These are phyloP conservation scores for Drosophila falleni DNA, from an alignment of 2,888 invertebrate genomes.

Conservation along the genomic window DNA sequence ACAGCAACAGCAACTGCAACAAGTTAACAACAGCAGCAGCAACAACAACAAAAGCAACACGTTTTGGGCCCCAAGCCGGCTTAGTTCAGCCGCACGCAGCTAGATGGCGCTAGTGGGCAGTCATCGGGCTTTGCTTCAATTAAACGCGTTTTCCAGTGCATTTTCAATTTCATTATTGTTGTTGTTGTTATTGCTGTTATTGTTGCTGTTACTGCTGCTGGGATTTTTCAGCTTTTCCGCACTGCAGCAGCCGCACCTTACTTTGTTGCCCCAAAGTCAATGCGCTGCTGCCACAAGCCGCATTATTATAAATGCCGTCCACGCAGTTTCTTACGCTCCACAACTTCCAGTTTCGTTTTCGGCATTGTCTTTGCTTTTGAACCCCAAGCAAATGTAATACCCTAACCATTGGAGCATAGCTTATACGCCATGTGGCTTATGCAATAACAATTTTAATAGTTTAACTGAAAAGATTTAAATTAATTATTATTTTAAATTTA, in stretches of 20 bases:
- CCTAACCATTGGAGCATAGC: not conserved
- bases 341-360: constrained; percentile 67
- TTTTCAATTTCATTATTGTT: constrained; percentile 42
- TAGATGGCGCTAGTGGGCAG: constrained; percentile 78
- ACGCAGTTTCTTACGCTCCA: constrained; percentile 81
- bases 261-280: constrained; percentile 60
- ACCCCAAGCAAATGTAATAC: constrained; percentile 33
- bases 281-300: constrained; percentile 39
- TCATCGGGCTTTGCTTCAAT: constrained; percentile 68
- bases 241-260: constrained; percentile 78
- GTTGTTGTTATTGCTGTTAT: constrained; percentile 24
- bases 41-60: constrained; percentile 53
- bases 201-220: constrained; percentile 27
- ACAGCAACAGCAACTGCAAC: constrained; percentile 18
- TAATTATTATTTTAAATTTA: too few relatives aligned
- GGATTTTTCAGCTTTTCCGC: constrained; percentile 67
- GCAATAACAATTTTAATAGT: not conserved
- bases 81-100: constrained; percentile 72
- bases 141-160: constrained; percentile 75
- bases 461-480: too few relatives aligned
- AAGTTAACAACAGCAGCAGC: constrained; percentile 17
- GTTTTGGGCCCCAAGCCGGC: constrained; percentile 51
- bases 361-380: constrained; percentile 43
- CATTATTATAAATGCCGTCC: constrained; percentile 84
- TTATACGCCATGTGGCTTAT: not conserved